Evolutionary conservation across 1,140 invertebrate species (phyloP).

Genomic region (Sycobia sp.): DNA sequence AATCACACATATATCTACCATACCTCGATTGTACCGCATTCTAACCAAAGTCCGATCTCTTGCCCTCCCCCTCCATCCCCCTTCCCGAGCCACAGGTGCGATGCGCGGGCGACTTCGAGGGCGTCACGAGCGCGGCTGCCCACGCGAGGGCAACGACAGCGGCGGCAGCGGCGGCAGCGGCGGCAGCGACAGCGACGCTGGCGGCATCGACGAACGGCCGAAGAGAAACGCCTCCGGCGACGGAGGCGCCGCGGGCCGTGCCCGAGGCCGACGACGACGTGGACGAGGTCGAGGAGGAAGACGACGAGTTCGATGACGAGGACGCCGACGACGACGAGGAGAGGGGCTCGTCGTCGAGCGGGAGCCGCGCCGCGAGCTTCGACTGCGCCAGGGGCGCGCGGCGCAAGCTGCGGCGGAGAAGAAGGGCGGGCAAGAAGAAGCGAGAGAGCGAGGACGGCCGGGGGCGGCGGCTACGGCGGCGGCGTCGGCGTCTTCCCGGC

Average conservation of each 20-base stretch:
- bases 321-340: conserved; percentile 4
- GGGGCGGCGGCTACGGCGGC: no score
- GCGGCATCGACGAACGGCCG: no score
- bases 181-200: no score
- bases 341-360: no score
- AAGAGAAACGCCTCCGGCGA: no score
- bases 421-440: conserved; percentile 43
- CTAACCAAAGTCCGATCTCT: no score
- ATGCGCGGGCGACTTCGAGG: conserved; percentile 42
- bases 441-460: no score
- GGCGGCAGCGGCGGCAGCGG: not conserved
- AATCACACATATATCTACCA: no score
- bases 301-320: not conserved
- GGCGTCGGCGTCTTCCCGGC: conserved; percentile 38
- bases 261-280: no score
- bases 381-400: conserved; percentile 16
- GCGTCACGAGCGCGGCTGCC: conserved; percentile 3
- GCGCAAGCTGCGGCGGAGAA: conserved; percentile 47
- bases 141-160: not conserved
- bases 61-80: no score
- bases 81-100: conserved; percentile 38
- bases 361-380: not conserved
- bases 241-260: no score
- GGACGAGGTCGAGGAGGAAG: not conserved
- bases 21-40: no score